These are phyloP conservation scores for Monochamus alternatus DNA, from an alignment of 2,888 invertebrate species.

Conservation along the genomic window DNA sequence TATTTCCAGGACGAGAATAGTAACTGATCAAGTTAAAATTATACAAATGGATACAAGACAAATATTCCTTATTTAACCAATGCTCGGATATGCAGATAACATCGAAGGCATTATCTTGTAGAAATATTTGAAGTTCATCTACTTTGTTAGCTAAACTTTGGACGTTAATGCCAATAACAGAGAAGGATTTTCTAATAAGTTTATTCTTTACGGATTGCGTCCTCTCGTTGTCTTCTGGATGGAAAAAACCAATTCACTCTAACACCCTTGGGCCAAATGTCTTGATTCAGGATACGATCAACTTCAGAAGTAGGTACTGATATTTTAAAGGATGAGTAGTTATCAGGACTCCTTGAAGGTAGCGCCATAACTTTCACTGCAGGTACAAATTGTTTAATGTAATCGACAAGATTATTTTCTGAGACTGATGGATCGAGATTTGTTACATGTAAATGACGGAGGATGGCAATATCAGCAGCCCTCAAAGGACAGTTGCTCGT, in stretches of 20 bases:
- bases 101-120: no score
- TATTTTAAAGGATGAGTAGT: background rate
- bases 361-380: no score
- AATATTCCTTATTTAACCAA: no score
- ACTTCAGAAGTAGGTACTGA: background rate
- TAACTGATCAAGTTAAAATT: no score
- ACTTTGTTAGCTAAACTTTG: no score
- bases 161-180: no score
- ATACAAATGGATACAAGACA: no score
- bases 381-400: background rate
- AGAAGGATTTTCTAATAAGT: no score
- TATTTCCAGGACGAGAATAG: background rate
- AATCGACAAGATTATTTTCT: background rate
- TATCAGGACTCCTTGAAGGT: no score
- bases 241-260: background rate
- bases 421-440: background rate
- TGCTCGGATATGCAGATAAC: no score
- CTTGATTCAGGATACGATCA: background rate
- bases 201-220: background rate
- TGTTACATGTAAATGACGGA: background rate
- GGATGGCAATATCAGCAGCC: background rate
- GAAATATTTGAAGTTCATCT: no score
- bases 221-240: background rate
- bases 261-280: background rate
- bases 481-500: background rate